Conservation (phyloP, 2,113 vertebrate species). For the Anoplopoma fimbria region DNA sequence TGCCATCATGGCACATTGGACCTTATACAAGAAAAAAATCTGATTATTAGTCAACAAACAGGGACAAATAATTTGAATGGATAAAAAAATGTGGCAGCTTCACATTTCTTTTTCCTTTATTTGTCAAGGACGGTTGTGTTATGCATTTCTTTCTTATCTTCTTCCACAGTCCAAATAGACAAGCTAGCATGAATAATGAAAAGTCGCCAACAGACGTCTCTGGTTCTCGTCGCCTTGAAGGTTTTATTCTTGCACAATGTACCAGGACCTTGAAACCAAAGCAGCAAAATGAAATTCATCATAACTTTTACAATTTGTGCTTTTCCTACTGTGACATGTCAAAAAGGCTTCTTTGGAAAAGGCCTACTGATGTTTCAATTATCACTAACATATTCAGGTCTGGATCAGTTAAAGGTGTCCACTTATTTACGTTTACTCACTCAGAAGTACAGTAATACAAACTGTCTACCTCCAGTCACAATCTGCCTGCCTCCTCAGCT, state of each 20-base stretch:
- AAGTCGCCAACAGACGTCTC: no score
- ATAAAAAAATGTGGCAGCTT: neutral
- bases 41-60: neutral
- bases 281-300: neutral
- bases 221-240: neutral
- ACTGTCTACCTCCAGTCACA: neutral
- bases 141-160: neutral
- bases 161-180: neutral
- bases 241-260: neutral
- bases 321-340: neutral
- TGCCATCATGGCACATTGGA: neutral
- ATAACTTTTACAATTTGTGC: neutral
- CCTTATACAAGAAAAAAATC: neutral
- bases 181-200: neutral
- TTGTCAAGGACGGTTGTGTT: neutral
- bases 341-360: neutral
- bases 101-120: neutral
- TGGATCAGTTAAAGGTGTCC: neutral
- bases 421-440: neutral
- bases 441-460: neutral
- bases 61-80: neutral
- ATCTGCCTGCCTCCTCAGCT: neutral
- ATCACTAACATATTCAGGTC: neutral
- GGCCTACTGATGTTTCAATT: neutral
- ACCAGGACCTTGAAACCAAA: neutral